A percentile compares a stretch with the other conserved stretches of the same genome.
phyloP scores from a whole-genome alignment of 2,888 invertebrate species.

The Protonemura montana region DNA sequence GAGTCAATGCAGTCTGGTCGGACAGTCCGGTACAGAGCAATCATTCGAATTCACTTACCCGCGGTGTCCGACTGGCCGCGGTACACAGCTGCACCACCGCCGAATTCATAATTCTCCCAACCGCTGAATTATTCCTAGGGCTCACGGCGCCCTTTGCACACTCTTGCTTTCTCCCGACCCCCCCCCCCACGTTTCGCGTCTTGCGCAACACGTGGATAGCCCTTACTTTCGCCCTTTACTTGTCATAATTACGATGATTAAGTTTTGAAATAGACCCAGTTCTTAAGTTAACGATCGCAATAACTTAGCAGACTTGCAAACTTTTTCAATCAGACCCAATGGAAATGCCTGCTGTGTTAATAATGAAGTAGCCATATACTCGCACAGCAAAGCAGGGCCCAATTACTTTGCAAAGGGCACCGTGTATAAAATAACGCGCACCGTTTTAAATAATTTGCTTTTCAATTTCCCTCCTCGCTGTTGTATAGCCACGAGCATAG shows the following conservation, averaged over 20 bases:
- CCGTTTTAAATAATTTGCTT: constrained; percentile 13
- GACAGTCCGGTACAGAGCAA: not conserved
- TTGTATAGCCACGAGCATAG: constrained; percentile 7
- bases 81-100: not conserved
- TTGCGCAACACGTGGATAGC: not conserved
- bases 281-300: constrained; percentile 23
- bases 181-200: not conserved
- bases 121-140: not conserved
- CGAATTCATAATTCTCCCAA: not conserved
- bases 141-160: not conserved
- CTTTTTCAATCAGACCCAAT: constrained; percentile 37
- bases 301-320: constrained; percentile 29
- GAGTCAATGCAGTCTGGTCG: too few relatives aligned
- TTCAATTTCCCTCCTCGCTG: not conserved
- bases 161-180: not conserved
- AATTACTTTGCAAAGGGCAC: constrained; percentile 1
- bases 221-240: not conserved
- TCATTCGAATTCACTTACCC: not conserved
- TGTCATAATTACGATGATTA: constrained; percentile 21
- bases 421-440: not conserved
- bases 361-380: constrained; percentile 17
- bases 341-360: constrained; percentile 21
- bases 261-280: constrained; percentile 15
- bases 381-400: not conserved
- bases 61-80: not conserved